phyloP scores from a whole-genome alignment of 2,113 vertebrate species.

The Micromys minutus region DNA sequence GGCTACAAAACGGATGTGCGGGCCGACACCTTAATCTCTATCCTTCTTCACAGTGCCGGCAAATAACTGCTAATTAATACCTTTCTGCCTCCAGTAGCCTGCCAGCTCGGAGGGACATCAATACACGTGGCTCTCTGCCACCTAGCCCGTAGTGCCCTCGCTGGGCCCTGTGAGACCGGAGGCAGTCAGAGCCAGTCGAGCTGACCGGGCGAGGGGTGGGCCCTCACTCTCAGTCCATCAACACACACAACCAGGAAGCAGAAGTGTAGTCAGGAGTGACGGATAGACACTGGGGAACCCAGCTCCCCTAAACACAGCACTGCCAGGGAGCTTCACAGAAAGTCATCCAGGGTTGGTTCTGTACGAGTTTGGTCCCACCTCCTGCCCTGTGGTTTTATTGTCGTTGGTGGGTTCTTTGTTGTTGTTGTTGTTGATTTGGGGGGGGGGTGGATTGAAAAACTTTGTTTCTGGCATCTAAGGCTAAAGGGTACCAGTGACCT shows the following conservation, averaged over 20 bases:
- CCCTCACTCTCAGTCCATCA: rapidly evolving
- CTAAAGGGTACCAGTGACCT: rapidly evolving
- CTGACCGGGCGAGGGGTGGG: background rate
- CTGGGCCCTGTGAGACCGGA: background rate
- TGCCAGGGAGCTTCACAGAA: rapidly evolving
- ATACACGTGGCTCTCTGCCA: conserved; percentile 21
- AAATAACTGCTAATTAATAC: conserved; percentile 84
- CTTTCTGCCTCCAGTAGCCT: conserved; percentile 69
- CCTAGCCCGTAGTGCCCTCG: background rate
- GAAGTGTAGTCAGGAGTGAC: background rate
- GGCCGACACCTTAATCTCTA: conserved; percentile 82
- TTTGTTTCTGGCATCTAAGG: background rate
- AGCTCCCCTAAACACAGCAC: background rate
- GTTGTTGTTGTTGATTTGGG: no score
- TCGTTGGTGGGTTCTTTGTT: no score
- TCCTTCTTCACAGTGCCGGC: conserved; percentile 72
- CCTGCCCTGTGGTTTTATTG: background rate
- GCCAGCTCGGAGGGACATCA: conserved; percentile 58
- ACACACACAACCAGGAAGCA: rapidly evolving
- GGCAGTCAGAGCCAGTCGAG: background rate
- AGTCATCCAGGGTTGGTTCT: background rate
- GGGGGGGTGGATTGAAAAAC: background rate
- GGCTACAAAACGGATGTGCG: conserved; percentile 57
- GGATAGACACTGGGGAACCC: rapidly evolving
- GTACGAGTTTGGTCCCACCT: background rate